Percentiles rank a stretch among this genome's conserved stretches.
Evolutionary conservation across 2,888 invertebrate species (phyloP).

Genomic region (Orchesella flavescens): DNA sequence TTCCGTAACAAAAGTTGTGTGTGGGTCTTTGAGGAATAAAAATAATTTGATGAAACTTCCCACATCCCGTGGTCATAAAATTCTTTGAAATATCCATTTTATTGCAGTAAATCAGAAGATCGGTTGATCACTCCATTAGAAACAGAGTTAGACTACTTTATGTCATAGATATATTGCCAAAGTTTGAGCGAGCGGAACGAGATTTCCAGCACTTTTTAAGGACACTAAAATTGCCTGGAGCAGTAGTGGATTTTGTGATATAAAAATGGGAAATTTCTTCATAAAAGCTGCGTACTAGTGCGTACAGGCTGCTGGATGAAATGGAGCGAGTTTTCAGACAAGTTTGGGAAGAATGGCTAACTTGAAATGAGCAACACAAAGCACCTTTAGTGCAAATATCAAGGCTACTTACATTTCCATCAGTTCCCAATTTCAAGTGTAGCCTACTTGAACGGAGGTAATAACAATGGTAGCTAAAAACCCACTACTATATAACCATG

Average conservation of each 20-base stretch:
- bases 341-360: background rate
- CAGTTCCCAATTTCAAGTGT: constrained; percentile 43
- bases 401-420: constrained; percentile 38
- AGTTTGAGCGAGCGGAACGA: constrained; percentile 32
- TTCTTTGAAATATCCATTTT: constrained; percentile 62
- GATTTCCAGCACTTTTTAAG: constrained; percentile 29
- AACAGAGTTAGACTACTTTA: constrained; percentile 49
- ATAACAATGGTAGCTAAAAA: constrained; percentile 53
- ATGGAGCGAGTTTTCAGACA: background rate
- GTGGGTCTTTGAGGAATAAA: background rate
- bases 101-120: constrained; percentile 59
- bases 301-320: background rate
- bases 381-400: constrained; percentile 26
- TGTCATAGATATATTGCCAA: constrained; percentile 62
- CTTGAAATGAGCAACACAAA: constrained; percentile 16
- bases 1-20: background rate
- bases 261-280: background rate
- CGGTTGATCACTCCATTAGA: constrained; percentile 62
- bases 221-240: constrained; percentile 7
- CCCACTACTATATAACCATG: constrained; percentile 19
- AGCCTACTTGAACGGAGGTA: constrained; percentile 29
- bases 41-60: constrained; percentile 26
- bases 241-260: constrained; percentile 4
- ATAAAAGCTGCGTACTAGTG: background rate
- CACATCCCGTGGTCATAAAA: constrained; percentile 51